These are phyloP conservation scores for Antheraea mylitta DNA, from an alignment of 1,140 invertebrate genomes.

Conservation along the genomic window DNA sequence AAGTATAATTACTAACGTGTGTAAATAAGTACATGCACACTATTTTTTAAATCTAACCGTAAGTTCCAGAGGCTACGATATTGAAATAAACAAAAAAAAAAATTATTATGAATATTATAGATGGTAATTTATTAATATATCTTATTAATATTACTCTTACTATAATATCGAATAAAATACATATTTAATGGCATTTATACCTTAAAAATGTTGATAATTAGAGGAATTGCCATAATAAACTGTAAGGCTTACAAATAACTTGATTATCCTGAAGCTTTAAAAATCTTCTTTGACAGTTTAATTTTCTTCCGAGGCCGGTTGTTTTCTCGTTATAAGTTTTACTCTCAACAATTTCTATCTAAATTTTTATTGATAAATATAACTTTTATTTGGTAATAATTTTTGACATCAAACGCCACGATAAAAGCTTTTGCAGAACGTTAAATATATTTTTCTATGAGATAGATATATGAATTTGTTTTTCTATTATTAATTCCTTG, in stretches of 20 bases:
- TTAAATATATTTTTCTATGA: neutral
- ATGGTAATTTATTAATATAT: no score
- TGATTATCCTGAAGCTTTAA: constrained; percentile 25
- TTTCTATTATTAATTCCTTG: neutral
- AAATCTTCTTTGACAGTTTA: constrained; percentile 30
- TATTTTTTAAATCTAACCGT: no score
- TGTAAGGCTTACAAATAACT: constrained; percentile 22
- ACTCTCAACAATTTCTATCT: constrained; percentile 22
- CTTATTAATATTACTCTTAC: no score
- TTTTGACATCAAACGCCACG: constrained; percentile 15
- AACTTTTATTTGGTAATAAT: constrained; percentile 14
- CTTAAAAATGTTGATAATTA: constrained; percentile 13
- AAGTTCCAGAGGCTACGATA: no score
- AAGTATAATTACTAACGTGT: no score
- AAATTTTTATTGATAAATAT: constrained; percentile 19
- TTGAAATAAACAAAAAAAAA: no score
- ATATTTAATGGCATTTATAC: no score
- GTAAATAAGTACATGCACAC: no score
- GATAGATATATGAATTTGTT: neutral
- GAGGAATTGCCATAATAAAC: constrained; percentile 13
- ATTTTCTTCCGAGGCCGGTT: constrained; percentile 27
- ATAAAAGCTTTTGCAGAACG: constrained; percentile 2
- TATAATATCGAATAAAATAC: no score
- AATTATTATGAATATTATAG: no score
- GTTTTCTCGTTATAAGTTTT: constrained; percentile 26